Conservation (phyloP, 2,888 invertebrate genomes). For the Carabus problematicus region DNA sequence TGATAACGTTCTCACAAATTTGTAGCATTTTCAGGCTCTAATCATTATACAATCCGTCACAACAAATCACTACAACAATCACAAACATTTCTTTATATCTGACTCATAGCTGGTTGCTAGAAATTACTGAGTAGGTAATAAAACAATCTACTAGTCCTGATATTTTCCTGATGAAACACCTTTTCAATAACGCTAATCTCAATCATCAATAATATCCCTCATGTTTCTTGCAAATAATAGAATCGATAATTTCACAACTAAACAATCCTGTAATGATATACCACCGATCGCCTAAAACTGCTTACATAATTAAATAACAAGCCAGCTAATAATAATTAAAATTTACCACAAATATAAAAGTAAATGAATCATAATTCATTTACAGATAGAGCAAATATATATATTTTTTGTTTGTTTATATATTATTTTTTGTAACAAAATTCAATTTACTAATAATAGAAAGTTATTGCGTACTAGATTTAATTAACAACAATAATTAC, state of each 20-base stretch:
- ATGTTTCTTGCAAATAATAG: no score
- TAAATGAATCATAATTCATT: conserved; percentile 30
- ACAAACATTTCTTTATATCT: no score
- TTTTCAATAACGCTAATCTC: no score
- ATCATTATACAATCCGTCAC: neutral
- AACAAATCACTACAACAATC: no score
- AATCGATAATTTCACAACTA: no score
- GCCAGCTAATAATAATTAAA: conserved; percentile 33
- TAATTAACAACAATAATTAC: conserved; percentile 42
- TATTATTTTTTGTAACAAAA: conserved; percentile 39
- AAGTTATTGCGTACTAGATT: conserved; percentile 40
- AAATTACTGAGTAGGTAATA: no score
- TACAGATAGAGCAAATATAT: conserved; percentile 34
- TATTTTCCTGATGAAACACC: no score
- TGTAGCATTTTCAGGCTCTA: conserved; percentile 19
- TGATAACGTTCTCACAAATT: conserved; percentile 38
- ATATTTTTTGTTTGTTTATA: conserved; percentile 26
- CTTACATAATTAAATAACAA: conserved; percentile 36
- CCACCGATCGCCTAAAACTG: conserved; percentile 20
- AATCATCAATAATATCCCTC: no score
- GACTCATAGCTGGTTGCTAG: no score
- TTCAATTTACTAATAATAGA: conserved; percentile 27
- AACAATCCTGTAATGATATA: no score
- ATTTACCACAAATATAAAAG: conserved; percentile 29
- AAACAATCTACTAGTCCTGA: no score